Conservation (phyloP, 2,113 vertebrate genomes). For the Lota lota region DNA sequence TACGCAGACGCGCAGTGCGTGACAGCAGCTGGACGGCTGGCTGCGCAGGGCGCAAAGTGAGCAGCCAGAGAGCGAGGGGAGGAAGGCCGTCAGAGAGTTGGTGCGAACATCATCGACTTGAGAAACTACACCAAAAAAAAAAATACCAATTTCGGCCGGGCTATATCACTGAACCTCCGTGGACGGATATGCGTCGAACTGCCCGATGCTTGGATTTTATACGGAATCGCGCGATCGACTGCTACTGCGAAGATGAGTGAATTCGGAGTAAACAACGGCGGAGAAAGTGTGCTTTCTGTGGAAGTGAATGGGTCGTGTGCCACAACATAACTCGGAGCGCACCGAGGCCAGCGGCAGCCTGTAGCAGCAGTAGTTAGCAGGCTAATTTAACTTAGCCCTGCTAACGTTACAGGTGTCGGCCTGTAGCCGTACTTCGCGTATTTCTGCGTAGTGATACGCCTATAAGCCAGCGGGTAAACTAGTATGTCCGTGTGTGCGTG, state of each 20-base stretch:
- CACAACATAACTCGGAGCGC: conserved; percentile 57
- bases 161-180: neutral
- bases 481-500: conserved; percentile 3
- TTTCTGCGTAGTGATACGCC: conserved; percentile 46
- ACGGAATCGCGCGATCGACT: conserved; percentile 32
- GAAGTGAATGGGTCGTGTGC: conserved; percentile 64
- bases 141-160: too few species aligned
- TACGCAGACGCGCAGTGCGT: conserved; percentile 43
- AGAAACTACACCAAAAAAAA: conserved; percentile 40
- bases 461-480: conserved; percentile 46
- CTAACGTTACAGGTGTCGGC: conserved; percentile 27
- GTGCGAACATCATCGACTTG: conserved; percentile 62
- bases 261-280: conserved; percentile 44
- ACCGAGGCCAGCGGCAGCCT: conserved; percentile 68
- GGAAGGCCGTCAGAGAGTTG: conserved; percentile 42
- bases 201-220: conserved; percentile 21
- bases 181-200: conserved; percentile 49
- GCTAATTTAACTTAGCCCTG: conserved; percentile 4
- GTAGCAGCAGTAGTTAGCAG: conserved; percentile 52
- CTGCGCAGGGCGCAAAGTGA: conserved; percentile 35
- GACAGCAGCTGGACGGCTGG: conserved; percentile 27
- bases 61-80: conserved; percentile 1
- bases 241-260: conserved; percentile 55
- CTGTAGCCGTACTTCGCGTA: conserved; percentile 17
- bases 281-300: conserved; percentile 67